These are phyloP conservation scores for Carapus acus DNA, from an alignment of 2,797 vertebrate species.

Conservation along the genomic window DNA sequence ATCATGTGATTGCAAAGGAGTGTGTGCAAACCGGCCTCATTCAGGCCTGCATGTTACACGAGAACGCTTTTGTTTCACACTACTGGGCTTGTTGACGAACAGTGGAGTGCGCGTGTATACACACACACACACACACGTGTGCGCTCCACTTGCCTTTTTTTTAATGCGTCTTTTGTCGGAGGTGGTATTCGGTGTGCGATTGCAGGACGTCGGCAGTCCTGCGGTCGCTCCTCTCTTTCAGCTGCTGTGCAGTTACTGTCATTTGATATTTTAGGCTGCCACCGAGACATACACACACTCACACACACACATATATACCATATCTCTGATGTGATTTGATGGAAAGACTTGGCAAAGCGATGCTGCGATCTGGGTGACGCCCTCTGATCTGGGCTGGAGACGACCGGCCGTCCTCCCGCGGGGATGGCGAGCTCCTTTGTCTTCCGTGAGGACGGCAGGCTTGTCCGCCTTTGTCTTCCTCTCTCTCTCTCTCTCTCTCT, in stretches of 20 bases:
- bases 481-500: conserved; percentile 16
- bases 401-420: conserved; percentile 13
- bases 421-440: conserved; percentile 19
- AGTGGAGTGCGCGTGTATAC: too few species aligned
- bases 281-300: conserved; percentile 21
- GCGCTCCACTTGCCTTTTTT: conserved; percentile 28
- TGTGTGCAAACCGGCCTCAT: conserved; percentile 1
- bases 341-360: conserved; percentile 33
- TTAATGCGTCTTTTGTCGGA: conserved; percentile 28
- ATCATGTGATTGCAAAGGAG: conserved; percentile 27
- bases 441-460: conserved; percentile 1
- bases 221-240: conserved; percentile 53
- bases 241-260: conserved; percentile 72
- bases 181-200: conserved; percentile 43
- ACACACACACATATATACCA: conserved; percentile 24
- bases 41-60: conserved; percentile 26
- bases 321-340: conserved; percentile 18
- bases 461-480: conserved; percentile 15
- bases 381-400: conserved; percentile 26
- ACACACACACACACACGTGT: conserved; percentile 26
- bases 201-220: conserved; percentile 43
- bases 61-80: conserved; percentile 38
- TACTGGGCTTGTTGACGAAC: too few species aligned
- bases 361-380: conserved; percentile 54
- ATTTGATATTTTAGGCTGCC: conserved; percentile 42